phyloP scores from a whole-genome alignment of 1,140 invertebrate genomes.

The Drosophila watanabei region DNA sequence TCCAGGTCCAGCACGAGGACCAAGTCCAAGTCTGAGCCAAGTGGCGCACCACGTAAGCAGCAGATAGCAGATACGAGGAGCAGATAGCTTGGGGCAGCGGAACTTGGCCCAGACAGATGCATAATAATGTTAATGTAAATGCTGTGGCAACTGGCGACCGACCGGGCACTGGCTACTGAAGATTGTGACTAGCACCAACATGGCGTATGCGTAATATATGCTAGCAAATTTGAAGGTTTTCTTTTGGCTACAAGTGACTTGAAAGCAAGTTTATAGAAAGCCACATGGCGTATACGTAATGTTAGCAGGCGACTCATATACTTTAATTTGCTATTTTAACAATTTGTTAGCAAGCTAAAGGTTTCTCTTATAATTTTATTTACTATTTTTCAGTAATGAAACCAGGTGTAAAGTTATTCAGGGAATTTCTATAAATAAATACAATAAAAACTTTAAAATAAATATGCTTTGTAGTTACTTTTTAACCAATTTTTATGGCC shows the following conservation, averaged over 20 bases:
- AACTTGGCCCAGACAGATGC: slow-evolving; percentile 66
- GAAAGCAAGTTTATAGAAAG: neutral
- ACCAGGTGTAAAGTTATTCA: neutral
- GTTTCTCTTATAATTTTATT: neutral
- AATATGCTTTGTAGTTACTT: neutral
- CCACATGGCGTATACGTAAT: neutral
- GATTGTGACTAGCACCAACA: slow-evolving; percentile 27
- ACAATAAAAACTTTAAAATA: no score
- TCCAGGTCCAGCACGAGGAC: neutral
- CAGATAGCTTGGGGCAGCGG: slow-evolving; percentile 13
- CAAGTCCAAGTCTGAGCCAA: slow-evolving; percentile 48
- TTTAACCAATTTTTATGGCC: neutral
- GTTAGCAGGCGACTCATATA: neutral
- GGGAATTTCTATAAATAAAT: neutral
- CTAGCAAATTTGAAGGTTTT: slow-evolving; percentile 28
- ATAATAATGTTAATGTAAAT: slow-evolving; percentile 78
- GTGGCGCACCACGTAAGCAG: slow-evolving; percentile 65
- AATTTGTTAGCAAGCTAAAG: neutral
- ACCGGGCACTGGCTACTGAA: neutral
- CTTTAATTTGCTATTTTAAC: neutral
- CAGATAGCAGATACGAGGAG: slow-evolving; percentile 26
- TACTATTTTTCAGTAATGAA: neutral
- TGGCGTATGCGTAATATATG: slow-evolving; percentile 69
- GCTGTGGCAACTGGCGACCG: slow-evolving; percentile 15
- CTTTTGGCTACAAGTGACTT: neutral